Base-by-base conservation (phyloP, 2,888 invertebrate species). In the Hyposoter didymator region DNA sequence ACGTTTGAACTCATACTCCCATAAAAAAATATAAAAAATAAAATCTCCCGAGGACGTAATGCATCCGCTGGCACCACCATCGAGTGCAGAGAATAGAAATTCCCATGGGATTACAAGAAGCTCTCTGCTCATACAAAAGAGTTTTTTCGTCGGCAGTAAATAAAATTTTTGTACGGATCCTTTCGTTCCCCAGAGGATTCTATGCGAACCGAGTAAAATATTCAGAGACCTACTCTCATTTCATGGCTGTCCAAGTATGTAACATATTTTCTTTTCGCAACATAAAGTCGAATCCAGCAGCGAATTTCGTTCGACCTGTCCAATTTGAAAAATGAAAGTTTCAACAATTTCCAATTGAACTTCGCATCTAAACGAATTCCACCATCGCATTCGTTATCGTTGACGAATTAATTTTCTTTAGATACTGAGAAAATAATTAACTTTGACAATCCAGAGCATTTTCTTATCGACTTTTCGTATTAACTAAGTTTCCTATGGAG, bases 201-300 rank as follows among this genome's bases (percentile, higher is more conserved):
- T 70, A 70, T 64, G 72, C 74, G 66, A 22, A 52, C 22, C n/a
- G 70, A 74, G 75, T 84, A 66, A 64, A 84, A 84, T 80, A 80
- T 84, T 80, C 69, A 52, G 80, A 80, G 76, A 76, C 62, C 74
- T 72, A 76, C 70, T 80, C 75, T 80, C 64, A 67, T 83, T 78
- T 83, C 70, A 32, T 47, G 75, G 62, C 75, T 64, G 64, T 64
- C 64, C 64, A 47, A 35, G 59, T 75, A 62, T 47, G 62, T 62
- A 73, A 75, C 62, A 28, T 19, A 49, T 1, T 32, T 49, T 62
- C 28, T 62, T 62, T 45, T 62, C 45, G 32, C 28, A 17, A 39
- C 45, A 12, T 62, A 19, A 62, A 45, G n/a, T 28, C 17, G 17
- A 45, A 17, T 22, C 12, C 19, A 52, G 10, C 52, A 8, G 52